Base-by-base conservation (phyloP, 2,888 invertebrate genomes). In the Aphelenchoides bicaudatus region DNA sequence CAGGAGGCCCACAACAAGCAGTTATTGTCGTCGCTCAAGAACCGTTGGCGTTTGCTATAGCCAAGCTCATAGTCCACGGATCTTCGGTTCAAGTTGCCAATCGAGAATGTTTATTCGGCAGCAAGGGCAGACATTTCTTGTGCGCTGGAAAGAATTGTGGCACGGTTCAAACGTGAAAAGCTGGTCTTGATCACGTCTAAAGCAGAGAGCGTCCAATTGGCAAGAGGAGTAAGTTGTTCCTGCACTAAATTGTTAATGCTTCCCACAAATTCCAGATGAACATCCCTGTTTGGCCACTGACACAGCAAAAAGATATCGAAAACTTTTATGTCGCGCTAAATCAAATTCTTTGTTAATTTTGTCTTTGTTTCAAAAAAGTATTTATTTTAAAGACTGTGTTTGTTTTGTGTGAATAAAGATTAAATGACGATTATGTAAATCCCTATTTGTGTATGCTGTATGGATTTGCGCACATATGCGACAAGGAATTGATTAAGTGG, bases 201-300 rank as follows among this genome's bases (percentile, higher is more conserved):
- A 19, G 10, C 16, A 25, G 52, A 51, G 38, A 51, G 38, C 37
- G 21, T 51, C 28, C 6, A 51, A 5, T 21, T 39, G 1, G 52
- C 52, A 10, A 51, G 39, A 19, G 1, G 10, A 10, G 52, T 51
- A 38, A 38, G 52, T 49, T n/a, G 16, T n/a, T 10, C 10, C 10
- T 10, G n/a, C 10, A 34, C 10, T n/a, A 10, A n/a, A 34, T 34
- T 34, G 34, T 10, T 10, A 10, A 34, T n/a, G 16, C 43, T 8
- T 10, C n/a, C 43, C 21, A 10, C 10, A 21, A 13, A 13, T 51
- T 51, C 39, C 52, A 51, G 52, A n/a, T 51, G 37, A 51, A 51
- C 38, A 31, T 51, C n/a, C 19, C 34, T 8, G 52, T 51, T 34
- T 51, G 52, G 52, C 52, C 8, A 2, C 19, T 51, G 37, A 19